Base-by-base conservation (phyloP, 2,113 vertebrate species). In the Solea solea region DNA sequence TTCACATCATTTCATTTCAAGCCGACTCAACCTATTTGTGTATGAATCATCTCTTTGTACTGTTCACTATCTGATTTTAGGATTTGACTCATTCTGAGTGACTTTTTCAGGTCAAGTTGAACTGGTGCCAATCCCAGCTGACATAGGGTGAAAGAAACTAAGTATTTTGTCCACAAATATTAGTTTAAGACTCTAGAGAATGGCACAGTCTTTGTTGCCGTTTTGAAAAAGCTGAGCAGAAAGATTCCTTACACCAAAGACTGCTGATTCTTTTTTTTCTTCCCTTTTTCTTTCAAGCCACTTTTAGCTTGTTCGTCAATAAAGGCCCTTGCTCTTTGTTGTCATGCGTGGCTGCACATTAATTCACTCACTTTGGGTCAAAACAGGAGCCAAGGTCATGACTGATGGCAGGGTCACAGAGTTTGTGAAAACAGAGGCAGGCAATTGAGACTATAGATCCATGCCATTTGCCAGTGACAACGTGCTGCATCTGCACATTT, bases 311-410 rank as follows among this genome's bases (percentile, higher is more conserved):
- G 58, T 63, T 64, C 50, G 71, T 83, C 78, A 73, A 40, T 63
- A 74, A 67, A 62, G 56, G 59, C 71, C 34, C 34, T 21, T 9
- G 45, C 59, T 61, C 60, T 74, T 72, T 80, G 51, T 77, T 25
- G 69, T 74, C 73, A 84, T 5, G 65, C 45, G 3, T 81, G 65
- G 69, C 57, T 72, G 7, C 58, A 82, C 63, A 65, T 84, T 64
- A 73, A 69, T 65, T 79, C 51, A 68, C 45, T 69, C 55, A 75
- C 34, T 69, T 72, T 63, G 52, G 68, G 66, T 75, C 61, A 82
- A 74, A 81, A 74, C 71, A 69, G 58, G 61, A 71, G 62, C 41
- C 65, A 69, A 77, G 76, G 72, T 72, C 78, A 66, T 64, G 75
- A 54, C 60, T 27, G 62, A 76, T 79, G 58, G 78, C 64, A 68